Percentiles rank a stretch among this genome's conserved stretches.
Evolutionary conservation across 2,797 vertebrate species (phyloP).

Genomic region (Bufotes viridis): DNA sequence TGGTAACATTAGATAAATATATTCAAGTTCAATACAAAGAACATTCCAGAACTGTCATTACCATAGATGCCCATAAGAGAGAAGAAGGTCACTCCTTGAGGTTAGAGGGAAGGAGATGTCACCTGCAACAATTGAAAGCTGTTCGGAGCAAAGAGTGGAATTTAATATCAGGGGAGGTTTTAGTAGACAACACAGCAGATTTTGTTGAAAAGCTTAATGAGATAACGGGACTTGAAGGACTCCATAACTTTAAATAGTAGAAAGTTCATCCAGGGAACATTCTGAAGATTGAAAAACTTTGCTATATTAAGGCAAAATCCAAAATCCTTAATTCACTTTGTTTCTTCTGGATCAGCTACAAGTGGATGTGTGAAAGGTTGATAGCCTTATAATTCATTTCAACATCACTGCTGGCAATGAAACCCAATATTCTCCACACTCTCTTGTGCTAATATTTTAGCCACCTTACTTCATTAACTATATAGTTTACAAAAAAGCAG

Average conservation of each 20-base stretch:
- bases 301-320: slow-evolving; percentile 34
- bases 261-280: slow-evolving; percentile 41
- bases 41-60: slow-evolving; percentile 12
- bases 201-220: slow-evolving; percentile 12
- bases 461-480: slow-evolving; percentile 29
- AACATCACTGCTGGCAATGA: slow-evolving; percentile 11
- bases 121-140: not conserved
- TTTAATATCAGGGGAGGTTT: slow-evolving; percentile 24
- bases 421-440: not conserved
- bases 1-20: slow-evolving; percentile 18
- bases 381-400: slow-evolving; percentile 24
- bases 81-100: slow-evolving; percentile 7
- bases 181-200: not conserved
- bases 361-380: slow-evolving; percentile 23
- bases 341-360: slow-evolving; percentile 6
- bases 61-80: slow-evolving; percentile 12
- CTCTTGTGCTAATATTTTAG: not conserved
- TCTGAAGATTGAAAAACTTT: slow-evolving; percentile 29
- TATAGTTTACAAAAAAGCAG: slow-evolving; percentile 40
- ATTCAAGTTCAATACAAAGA: not conserved
- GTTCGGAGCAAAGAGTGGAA: not conserved
- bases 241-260: slow-evolving; percentile 12
- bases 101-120: slow-evolving; percentile 17
- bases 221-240: slow-evolving; percentile 10
- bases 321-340: slow-evolving; percentile 19